These are phyloP conservation scores for Campoletis raptor DNA, from an alignment of 2,888 invertebrate genomes.

Conservation along the genomic window DNA sequence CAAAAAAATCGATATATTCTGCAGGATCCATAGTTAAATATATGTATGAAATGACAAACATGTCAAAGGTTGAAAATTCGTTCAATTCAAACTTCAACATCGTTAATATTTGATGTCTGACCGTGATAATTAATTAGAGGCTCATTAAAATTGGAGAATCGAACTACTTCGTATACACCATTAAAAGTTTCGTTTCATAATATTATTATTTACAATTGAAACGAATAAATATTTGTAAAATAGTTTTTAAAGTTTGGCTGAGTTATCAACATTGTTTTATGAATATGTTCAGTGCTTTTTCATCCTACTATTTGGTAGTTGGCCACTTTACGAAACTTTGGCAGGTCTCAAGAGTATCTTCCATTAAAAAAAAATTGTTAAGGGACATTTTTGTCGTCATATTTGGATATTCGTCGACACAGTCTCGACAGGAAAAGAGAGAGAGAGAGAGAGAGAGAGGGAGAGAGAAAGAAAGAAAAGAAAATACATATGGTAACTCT, in stretches of 20 bases:
- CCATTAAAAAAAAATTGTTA: not conserved
- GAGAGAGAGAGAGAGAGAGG: not conserved
- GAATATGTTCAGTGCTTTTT: not conserved
- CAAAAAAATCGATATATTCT: not conserved
- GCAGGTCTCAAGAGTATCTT: too few relatives aligned
- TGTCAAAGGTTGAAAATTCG: too few relatives aligned
- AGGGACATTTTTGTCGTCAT: not conserved
- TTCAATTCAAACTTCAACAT: too few relatives aligned
- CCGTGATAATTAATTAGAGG: too few relatives aligned
- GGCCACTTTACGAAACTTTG: not conserved
- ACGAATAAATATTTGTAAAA: too few relatives aligned
- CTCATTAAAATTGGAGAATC: too few relatives aligned
- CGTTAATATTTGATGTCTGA: too few relatives aligned
- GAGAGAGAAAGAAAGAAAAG: not conserved
- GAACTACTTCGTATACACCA: too few relatives aligned
- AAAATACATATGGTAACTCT: conserved; percentile 17
- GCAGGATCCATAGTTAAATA: not conserved
- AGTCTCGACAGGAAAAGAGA: not conserved
- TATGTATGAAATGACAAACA: not conserved
- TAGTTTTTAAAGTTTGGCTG: not conserved
- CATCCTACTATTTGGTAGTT: not conserved
- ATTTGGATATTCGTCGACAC: not conserved
- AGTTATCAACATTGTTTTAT: not conserved
- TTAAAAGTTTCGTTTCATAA: too few relatives aligned
- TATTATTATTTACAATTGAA: too few relatives aligned